Percentiles rank a stretch among this genome's conserved stretches.
Evolutionary conservation across 2,797 vertebrate genomes (phyloP).

Genomic region (Botia almorhae): DNA sequence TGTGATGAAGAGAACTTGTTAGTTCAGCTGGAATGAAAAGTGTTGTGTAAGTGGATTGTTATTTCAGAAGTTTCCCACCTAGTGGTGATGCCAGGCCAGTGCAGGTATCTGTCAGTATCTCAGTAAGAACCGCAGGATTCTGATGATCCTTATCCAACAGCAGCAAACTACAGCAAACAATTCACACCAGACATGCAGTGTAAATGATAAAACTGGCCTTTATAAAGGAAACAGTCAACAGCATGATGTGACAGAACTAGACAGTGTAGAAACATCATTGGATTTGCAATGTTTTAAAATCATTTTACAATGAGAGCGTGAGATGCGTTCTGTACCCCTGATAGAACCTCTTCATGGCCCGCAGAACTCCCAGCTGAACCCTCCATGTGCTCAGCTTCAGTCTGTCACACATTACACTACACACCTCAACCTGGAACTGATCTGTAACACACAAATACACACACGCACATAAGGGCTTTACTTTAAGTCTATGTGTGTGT

Average conservation of each 20-base stretch:
- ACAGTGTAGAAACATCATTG: neutral
- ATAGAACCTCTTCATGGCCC: slow-evolving; percentile 92
- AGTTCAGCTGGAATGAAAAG: slow-evolving; percentile 1
- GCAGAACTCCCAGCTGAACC: slow-evolving; percentile 90
- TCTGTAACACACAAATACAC: slow-evolving; percentile 72
- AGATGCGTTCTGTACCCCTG: slow-evolving; percentile 80
- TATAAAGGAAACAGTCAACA: too few relatives aligned
- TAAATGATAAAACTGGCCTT: neutral
- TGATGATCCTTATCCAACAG: slow-evolving; percentile 86
- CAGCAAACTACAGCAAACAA: slow-evolving; percentile 80
- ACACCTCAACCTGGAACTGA: slow-evolving; percentile 86
- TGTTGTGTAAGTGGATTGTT: neutral
- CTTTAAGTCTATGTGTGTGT: neutral
- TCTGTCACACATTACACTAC: slow-evolving; percentile 89
- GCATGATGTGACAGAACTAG: too few relatives aligned
- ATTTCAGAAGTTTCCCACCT: slow-evolving; percentile 77
- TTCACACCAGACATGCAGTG: too few relatives aligned
- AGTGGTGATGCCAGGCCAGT: slow-evolving; percentile 89
- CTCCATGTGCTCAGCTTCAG: slow-evolving; percentile 95
- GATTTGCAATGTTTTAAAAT: neutral
- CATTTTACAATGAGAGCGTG: neutral
- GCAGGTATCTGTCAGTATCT: slow-evolving; percentile 91
- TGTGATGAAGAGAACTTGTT: slow-evolving; percentile 45
- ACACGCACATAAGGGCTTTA: too few relatives aligned
- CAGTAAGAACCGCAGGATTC: slow-evolving; percentile 80